Base-by-base conservation (phyloP, 2,888 invertebrate genomes). In the Caenorhabditis doughertyi region DNA sequence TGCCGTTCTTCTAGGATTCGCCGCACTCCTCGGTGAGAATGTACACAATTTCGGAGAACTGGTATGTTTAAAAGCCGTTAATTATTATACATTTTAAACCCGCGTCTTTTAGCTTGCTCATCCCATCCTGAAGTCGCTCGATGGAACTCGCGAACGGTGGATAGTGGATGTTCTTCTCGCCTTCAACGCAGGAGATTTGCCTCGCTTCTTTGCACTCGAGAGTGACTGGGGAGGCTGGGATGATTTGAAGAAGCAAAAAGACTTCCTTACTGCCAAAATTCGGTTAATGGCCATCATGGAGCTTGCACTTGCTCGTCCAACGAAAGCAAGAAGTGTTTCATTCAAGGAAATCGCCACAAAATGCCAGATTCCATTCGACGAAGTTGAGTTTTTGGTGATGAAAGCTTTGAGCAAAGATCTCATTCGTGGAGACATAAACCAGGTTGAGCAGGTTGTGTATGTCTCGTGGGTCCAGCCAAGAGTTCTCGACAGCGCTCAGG, bases 11-110 rank as follows among this genome's bases (percentile, higher is more conserved):
- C 94, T 99, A 4, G 96, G 97, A 0, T 93, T 99, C 8, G 98
- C 99, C 0, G 98, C 97, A 0, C 94, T 99, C 27, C 93, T 98
- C 1, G 98, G 97, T 0, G 96, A 97, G 89, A 96, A 95, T 25
- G 96, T 99, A 23, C 99, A 98, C 92, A 99, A 99, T 92, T 95
- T 99, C 88, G 98, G 97, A 0, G 99, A 99, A 92, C 93, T 99
- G 92, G 95, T 95, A 89, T 11, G 77, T 47, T 11, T 11, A 49
- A 49, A 27, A 49, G 13, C 13, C 16, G 2, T 49, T 8, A 56
- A 32, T 27, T 35, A 23, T 21, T 3, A 62, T 25, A 35, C 11
- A 13, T 7, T 51, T 13, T 13, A 65, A n/a, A 39, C 53, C 27
- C n/a, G n/a, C n/a, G n/a, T n/a, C 42, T 88, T 92, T n/a, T 93